A percentile compares a stretch with the other conserved stretches of the same genome.
Conservation (phyloP, 1,140 invertebrate species). For the Calephelis nemesis region DNA sequence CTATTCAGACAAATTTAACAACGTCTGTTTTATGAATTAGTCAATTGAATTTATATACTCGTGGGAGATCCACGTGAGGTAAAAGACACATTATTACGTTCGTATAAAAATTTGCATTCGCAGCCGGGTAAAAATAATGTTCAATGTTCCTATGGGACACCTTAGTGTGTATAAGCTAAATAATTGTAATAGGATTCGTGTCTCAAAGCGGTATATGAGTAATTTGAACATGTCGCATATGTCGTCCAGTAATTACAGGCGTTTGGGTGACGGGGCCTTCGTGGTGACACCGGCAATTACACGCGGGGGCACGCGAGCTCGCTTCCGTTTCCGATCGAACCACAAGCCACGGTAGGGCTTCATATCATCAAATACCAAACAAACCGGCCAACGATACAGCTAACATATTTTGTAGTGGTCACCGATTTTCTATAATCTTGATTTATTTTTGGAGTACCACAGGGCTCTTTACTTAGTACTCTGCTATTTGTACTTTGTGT, state of each 20-base stretch:
- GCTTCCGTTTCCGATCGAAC: constrained; percentile 69
- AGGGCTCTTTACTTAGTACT: too few relatives aligned
- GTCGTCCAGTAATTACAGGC: constrained; percentile 50
- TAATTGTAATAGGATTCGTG: constrained; percentile 24
- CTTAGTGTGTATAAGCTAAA: background rate
- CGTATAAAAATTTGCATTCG: too few relatives aligned
- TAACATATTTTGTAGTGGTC: background rate
- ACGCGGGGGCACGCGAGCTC: constrained; percentile 51
- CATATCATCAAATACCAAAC: constrained; percentile 32
- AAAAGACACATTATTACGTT: too few relatives aligned
- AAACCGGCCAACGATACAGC: constrained; percentile 23
- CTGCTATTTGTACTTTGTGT: too few relatives aligned
- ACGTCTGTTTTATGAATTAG: too few relatives aligned
- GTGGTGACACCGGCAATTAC: constrained; percentile 65
- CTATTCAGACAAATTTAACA: too few relatives aligned
- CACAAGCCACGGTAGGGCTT: constrained; percentile 47
- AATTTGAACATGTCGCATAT: constrained; percentile 53
- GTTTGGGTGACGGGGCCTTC: constrained; percentile 36
- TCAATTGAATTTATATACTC: too few relatives aligned
- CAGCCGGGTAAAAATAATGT: too few relatives aligned
- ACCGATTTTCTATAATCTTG: too few relatives aligned
- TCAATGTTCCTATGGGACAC: background rate
- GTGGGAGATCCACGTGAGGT: too few relatives aligned
- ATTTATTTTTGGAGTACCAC: too few relatives aligned
- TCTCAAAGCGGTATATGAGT: constrained; percentile 32